Evolutionary conservation across 2,113 vertebrate genomes (phyloP), one percentile per base, ranked within the genome.

Genomic region (Misgurnus anguillicaudatus): DNA sequence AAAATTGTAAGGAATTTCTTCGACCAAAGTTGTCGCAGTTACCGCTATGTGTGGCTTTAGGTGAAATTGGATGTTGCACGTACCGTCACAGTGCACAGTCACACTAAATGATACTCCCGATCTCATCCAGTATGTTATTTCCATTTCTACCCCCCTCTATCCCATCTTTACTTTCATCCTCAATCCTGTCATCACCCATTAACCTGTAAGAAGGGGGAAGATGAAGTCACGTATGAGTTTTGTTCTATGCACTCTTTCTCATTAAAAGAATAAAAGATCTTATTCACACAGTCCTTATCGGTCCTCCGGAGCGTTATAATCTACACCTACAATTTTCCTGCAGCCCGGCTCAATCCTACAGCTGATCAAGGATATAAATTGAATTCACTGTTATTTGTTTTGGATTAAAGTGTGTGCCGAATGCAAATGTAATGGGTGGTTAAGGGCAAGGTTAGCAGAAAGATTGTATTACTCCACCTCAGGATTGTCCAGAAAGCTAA

Each of bases 191-290:
- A 74, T 74, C 41, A 31, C 19, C 41, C 39, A 47, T 62, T 74
- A 74, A 31, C 57, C 16, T 17, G 13, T 3, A 73, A 60, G 38
- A 73, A 73, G 58, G 17, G 39, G 4, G 61, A 63, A 63, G 24
- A 63, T 14, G 45, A 45, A 45, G 38, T 60, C n/a, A 24, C 38
- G 31, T 60, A 42, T 0, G 14, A 60, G 57, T 62, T 39, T 51
- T 16, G 19, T 51, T 36, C 71, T 17, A 21, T 53, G 31, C 9
- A 51, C 74, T 39, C 45, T 53, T 21, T 31, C 24, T 51, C 31
- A 75, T 63, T 75, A 75, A 75, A 75, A 75, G 24, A 7, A 7
- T 9, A n/a, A 55, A 55, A 16, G 53, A 17, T n/a, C 24, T 64
- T 51, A 45, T 51, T 63, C 24, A 64, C 73, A 72, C 38, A 41